A percentile compares a stretch with the other conserved stretches of the same genome.
These are phyloP conservation scores for Bombus waltoni DNA, from an alignment of 1,140 invertebrate species.

Conservation along the genomic window DNA sequence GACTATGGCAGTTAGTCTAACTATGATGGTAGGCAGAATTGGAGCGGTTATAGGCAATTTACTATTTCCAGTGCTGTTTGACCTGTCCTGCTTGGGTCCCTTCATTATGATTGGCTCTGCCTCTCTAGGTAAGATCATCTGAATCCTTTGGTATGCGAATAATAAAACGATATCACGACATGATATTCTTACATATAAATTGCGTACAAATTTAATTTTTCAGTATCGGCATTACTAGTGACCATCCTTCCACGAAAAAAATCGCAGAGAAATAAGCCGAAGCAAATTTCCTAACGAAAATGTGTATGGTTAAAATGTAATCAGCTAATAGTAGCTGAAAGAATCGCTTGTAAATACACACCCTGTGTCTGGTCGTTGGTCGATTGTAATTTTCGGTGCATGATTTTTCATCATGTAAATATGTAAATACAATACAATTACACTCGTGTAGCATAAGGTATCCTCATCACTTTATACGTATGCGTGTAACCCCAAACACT, in stretches of 20 bases:
- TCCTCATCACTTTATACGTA: neutral
- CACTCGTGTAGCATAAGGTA: constrained; percentile 29
- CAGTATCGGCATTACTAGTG: constrained; percentile 69
- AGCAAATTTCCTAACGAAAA: constrained; percentile 29
- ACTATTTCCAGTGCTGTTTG: constrained; percentile 78
- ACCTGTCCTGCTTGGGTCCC: constrained; percentile 75
- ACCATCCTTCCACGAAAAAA: constrained; percentile 63
- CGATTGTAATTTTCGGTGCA: constrained; percentile 14
- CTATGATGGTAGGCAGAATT: constrained; percentile 78
- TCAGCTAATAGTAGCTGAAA: neutral
- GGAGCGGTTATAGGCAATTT: constrained; percentile 80
- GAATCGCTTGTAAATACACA: constrained; percentile 46
- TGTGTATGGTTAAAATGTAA: neutral
- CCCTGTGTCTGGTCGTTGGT: neutral
- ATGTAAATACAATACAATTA: constrained; percentile 39
- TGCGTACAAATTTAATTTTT: neutral
- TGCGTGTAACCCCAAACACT: neutral
- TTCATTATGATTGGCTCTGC: constrained; percentile 78
- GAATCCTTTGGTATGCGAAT: neutral
- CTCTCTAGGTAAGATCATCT: constrained; percentile 68
- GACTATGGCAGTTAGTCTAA: constrained; percentile 80
- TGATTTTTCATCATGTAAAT: constrained; percentile 58
- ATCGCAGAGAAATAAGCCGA: constrained; percentile 21
- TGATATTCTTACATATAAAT: neutral
- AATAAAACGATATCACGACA: neutral